Evolutionary conservation across 2,888 invertebrate species (phyloP).

Genomic region (Cryptus viduatorius): DNA sequence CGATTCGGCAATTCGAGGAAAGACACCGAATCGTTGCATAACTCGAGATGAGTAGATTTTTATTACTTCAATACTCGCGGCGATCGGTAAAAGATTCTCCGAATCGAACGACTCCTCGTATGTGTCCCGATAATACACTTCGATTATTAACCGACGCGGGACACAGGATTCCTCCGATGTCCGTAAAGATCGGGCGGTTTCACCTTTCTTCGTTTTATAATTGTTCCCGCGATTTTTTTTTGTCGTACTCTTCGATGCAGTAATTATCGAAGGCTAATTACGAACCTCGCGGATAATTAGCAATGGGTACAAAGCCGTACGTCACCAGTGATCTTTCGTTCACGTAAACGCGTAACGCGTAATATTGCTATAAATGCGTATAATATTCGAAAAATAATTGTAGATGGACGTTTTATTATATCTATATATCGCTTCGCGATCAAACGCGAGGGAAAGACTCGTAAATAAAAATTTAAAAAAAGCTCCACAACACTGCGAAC

Average conservation of each 20-base stretch:
- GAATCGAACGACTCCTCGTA: background rate
- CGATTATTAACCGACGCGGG: background rate
- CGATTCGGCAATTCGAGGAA: conserved; percentile 12
- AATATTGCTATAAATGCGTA: background rate
- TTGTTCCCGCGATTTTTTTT: background rate
- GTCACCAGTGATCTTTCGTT: background rate
- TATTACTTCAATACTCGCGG: background rate
- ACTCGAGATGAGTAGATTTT: background rate
- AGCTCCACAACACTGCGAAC: conserved; percentile 5
- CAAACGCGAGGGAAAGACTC: conserved; percentile 11
- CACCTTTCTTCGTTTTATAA: conserved; percentile 33
- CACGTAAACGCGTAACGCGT: no score
- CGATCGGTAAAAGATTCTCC: background rate
- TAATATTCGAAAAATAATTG: conserved; percentile 9
- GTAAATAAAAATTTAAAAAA: conserved; percentile 17
- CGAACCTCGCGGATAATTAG: background rate
- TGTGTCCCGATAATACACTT: background rate
- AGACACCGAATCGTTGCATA: background rate
- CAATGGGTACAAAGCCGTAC: conserved; percentile 29
- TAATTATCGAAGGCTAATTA: conserved; percentile 10
- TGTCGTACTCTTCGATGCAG: background rate
- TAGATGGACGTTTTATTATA: background rate
- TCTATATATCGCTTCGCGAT: background rate
- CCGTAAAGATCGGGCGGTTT: conserved; percentile 26
- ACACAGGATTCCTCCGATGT: conserved; percentile 20